Percentiles rank a stretch among this genome's conserved stretches.
Conservation (phyloP, 2,888 invertebrate species). For the Smittia aterrima region DNA sequence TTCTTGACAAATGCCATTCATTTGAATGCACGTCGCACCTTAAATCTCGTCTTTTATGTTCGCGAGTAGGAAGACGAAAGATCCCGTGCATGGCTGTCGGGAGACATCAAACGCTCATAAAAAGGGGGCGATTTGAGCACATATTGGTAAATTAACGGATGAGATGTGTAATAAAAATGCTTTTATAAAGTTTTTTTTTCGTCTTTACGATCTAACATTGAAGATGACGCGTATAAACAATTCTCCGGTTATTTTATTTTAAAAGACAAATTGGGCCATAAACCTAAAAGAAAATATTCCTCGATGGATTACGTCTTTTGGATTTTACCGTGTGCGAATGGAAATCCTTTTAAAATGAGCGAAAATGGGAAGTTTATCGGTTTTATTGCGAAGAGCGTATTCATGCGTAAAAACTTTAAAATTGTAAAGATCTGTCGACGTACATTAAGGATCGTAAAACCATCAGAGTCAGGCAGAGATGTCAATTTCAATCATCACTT, state of each 20-base stretch:
- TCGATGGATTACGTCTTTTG: conserved; percentile 35
- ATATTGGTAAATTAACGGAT: conserved; percentile 32
- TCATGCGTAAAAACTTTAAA: conserved; percentile 19
- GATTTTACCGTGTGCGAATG: neutral
- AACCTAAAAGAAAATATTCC: conserved; percentile 13
- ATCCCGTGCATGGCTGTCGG: neutral
- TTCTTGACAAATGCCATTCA: too few species aligned
- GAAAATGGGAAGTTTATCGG: conserved; percentile 14
- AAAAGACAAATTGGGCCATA: conserved; percentile 30
- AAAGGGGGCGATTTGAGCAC: neutral
- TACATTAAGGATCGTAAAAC: conserved; percentile 20
- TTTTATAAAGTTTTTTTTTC: conserved; percentile 34
- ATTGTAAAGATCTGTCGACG: conserved; percentile 11
- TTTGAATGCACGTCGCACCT: neutral
- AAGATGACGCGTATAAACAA: neutral
- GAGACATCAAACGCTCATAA: neutral
- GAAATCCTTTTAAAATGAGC: neutral
- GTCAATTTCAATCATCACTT: neutral
- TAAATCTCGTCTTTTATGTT: neutral
- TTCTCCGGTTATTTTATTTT: neutral
- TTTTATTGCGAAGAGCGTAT: conserved; percentile 13
- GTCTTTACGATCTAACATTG: too few species aligned
- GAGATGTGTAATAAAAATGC: conserved; percentile 21
- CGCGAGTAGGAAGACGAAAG: neutral
- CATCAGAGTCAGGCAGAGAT: conserved; percentile 1